Evolutionary conservation across 2,888 invertebrate species (phyloP), one percentile per base, ranked within the genome.

Genomic region (Drosophila mercatorum): DNA sequence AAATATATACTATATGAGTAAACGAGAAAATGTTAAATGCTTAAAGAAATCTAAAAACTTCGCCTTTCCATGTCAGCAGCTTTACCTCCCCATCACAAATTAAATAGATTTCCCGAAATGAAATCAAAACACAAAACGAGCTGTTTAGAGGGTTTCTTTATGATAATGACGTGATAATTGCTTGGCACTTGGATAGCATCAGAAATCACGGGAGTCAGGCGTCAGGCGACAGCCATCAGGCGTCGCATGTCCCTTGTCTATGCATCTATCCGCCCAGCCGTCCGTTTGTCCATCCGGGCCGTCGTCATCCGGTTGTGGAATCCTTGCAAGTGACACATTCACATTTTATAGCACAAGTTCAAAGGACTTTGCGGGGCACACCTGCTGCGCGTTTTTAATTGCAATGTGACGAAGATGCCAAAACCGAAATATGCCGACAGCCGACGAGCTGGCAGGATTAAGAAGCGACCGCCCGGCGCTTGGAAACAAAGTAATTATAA

Each of bases 371-470:
- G 5, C n/a, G 41, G 43, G 26, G 26, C 61, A 86, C 91, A 91
- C 91, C 91, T 92, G 92, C 86, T 87, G 91, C 63, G 91, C 75
- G 76, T 81, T 91, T 91, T 91, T 91, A 91, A 91, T 91, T 91
- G 91, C 92, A 90, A 75, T 67, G 82, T 89, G 89, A 85, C 72
- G 75, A 87, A 80, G 88, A 88, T 87, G 87, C 77, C 85, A 68
- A 63, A 41, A 40, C 49, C 68, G 57, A 68, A 38, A 55, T 64
- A 44, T 43, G 46, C 64, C 22, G 78, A 26, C 43, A 55, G 46
- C 64, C 22, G 78, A 26, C 43, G 55, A 47, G 34, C 40, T 46
- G 77, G 40, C 78, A 43, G 75, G 65, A 79, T 70, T 71, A 79
- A 82, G 83, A 58, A 72, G 52, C 80, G 80, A 90, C 89, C 83